Percentiles rank a stretch among this genome's conserved stretches.
Evolutionary conservation across 1,140 invertebrate genomes (phyloP).

Genomic region (Macrosteles quadrilineatus): DNA sequence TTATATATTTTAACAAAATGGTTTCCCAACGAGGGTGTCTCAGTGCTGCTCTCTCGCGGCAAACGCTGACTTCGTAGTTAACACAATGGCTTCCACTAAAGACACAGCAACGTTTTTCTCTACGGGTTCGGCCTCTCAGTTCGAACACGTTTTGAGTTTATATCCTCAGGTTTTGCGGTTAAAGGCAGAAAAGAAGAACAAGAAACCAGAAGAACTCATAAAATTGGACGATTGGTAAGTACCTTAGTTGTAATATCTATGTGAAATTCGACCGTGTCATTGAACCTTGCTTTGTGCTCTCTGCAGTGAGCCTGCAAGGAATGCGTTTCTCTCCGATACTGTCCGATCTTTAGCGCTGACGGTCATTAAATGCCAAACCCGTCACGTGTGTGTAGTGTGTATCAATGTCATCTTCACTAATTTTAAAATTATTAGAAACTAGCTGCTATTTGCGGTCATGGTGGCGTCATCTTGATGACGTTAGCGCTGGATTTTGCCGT

Average conservation of each 20-base stretch:
- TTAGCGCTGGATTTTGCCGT: slow-evolving; percentile 37
- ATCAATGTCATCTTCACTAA: slow-evolving; percentile 37
- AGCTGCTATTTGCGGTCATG: slow-evolving; percentile 25
- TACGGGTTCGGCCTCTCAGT: slow-evolving; percentile 81
- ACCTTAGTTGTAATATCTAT: slow-evolving; percentile 33
- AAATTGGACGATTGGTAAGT: slow-evolving; percentile 93
- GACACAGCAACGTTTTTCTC: slow-evolving; percentile 89
- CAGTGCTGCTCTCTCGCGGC: slow-evolving; percentile 32
- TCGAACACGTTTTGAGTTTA: slow-evolving; percentile 83
- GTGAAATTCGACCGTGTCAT: slow-evolving; percentile 48
- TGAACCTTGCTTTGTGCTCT: slow-evolving; percentile 51
- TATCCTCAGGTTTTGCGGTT: slow-evolving; percentile 84
- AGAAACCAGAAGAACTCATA: slow-evolving; percentile 90
- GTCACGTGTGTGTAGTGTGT: slow-evolving; percentile 49
- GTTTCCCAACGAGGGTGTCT: not conserved
- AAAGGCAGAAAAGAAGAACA: slow-evolving; percentile 83
- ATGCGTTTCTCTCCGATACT: slow-evolving; percentile 38
- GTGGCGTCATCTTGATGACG: slow-evolving; percentile 46
- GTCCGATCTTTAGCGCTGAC: slow-evolving; percentile 43
- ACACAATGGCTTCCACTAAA: slow-evolving; percentile 76
- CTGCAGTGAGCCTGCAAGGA: slow-evolving; percentile 40
- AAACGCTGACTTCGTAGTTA: slow-evolving; percentile 32
- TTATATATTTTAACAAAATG: not conserved
- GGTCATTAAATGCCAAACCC: slow-evolving; percentile 46
- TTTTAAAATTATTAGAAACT: slow-evolving; percentile 33